Conservation (phyloP, 2,888 invertebrate species). For the Heteromurus nitidus region DNA sequence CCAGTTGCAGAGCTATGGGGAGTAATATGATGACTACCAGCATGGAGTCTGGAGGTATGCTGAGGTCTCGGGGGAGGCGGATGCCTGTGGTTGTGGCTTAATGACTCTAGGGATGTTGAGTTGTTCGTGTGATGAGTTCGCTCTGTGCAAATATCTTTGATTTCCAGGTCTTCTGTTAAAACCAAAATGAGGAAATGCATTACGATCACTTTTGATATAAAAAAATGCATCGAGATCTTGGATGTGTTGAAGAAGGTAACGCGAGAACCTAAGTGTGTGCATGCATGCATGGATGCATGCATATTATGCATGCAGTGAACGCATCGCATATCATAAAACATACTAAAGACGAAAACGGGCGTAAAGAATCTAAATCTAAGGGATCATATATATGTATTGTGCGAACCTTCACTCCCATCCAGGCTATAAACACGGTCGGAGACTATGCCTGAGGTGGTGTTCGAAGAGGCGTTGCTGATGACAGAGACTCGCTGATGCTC, state of each 20-base stretch:
- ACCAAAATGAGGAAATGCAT: conserved; percentile 33
- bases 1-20: conserved; percentile 16
- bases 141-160: conserved; percentile 71
- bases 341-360: not conserved
- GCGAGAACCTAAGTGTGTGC: too few species aligned
- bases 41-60: conserved; percentile 59
- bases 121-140: conserved; percentile 66
- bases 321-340: not conserved
- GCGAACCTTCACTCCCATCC: conserved; percentile 83
- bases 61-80: conserved; percentile 62
- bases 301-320: conserved; percentile 4
- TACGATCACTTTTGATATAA: too few species aligned
- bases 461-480: conserved; percentile 95
- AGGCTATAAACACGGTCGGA: conserved; percentile 96
- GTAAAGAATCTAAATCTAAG: not conserved
- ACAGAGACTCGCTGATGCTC: conserved; percentile 88
- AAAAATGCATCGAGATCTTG: not conserved
- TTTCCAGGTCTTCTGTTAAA: conserved; percentile 72
- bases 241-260: too few species aligned
- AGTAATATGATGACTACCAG: conserved; percentile 51
- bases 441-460: conserved; percentile 96
- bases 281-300: conserved; percentile 20
- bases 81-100: conserved; percentile 70
- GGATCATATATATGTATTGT: not conserved
- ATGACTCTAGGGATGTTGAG: conserved; percentile 72